Evolutionary conservation across 2,113 vertebrate species (phyloP), one percentile per base, ranked within the genome.

Genomic region (Xenotilapia leptura): DNA sequence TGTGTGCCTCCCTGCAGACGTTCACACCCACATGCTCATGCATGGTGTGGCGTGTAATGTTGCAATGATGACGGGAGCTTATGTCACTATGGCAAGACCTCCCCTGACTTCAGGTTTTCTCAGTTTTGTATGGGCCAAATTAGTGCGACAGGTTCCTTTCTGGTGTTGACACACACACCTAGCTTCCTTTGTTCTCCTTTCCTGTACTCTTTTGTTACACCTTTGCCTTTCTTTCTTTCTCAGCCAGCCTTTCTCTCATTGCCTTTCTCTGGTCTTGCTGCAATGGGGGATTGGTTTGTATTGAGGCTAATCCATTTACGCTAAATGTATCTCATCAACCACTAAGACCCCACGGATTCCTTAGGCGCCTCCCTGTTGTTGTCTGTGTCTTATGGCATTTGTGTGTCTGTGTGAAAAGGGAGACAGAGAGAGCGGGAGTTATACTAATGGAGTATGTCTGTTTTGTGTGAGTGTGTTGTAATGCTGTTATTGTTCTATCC

Each of bases 251-350:
- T 80, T 88, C 65, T 13, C 73, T 87, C 60, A 65, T 73, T 90
- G 90, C 88, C 83, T 73, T 55, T 90, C 89, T 91, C 89, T 92
- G 75, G 83, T 92, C 89, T 92, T 45, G 56, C 84, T 86, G 80
- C 58, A 38, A 65, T 85, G 86, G 84, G 93, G 90, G 95, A 93
- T 95, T 95, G 93, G 88, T 90, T 88, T 89, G 93, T 94, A 94
- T 95, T 93, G 86, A 96, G 95, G 95, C 90, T 96, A 96, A 96
- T 96, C 95, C 95, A 96, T 91, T 96, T 96, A 95, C 88, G 84
- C 87, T 93, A 92, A 95, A 95, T 95, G 95, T 94, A 95, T 95
- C 93, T 95, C 91, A 86, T 95, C 94, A 95, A 92, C 88, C 70
- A 84, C 94, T 95, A 94, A 96, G 93, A 95, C 94, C 94, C 91